Evolutionary conservation across 1,140 invertebrate species (phyloP).

Genomic region (Pseudachorutes palmiensis): DNA sequence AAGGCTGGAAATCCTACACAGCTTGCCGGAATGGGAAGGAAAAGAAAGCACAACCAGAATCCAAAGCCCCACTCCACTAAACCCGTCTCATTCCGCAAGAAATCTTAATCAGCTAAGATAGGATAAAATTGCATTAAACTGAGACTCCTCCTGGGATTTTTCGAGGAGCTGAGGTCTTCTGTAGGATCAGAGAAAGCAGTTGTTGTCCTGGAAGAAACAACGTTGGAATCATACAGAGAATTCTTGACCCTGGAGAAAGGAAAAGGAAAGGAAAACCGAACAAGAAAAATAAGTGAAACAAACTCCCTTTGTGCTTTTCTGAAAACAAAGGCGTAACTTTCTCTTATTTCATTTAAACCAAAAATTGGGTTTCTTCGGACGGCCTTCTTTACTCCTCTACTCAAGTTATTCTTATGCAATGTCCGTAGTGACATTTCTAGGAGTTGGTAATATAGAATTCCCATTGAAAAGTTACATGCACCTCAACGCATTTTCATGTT

Average conservation of each 20-base stretch:
- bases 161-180: neutral
- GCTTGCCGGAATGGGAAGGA: too few species aligned
- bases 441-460: too few species aligned
- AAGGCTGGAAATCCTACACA: too few species aligned
- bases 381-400: too few species aligned
- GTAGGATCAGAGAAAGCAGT: neutral
- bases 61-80: neutral
- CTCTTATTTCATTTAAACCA: neutral
- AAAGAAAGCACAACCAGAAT: neutral
- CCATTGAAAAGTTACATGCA: too few species aligned
- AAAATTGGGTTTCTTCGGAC: neutral
- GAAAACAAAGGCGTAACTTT: neutral
- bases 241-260: neutral
- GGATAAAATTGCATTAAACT: conserved; percentile 32
- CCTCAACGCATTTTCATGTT: too few species aligned
- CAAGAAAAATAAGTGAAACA: neutral
- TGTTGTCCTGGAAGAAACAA: neutral
- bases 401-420: too few species aligned
- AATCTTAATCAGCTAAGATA: conserved; percentile 33
- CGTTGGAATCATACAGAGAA: neutral
- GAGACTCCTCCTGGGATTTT: neutral
- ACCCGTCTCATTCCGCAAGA: conserved; percentile 3
- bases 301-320: neutral
- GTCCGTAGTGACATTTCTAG: too few species aligned
- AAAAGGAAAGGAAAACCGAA: too few species aligned